Conservation (phyloP, 2,888 invertebrate species). For the Desoria tigrina region DNA sequence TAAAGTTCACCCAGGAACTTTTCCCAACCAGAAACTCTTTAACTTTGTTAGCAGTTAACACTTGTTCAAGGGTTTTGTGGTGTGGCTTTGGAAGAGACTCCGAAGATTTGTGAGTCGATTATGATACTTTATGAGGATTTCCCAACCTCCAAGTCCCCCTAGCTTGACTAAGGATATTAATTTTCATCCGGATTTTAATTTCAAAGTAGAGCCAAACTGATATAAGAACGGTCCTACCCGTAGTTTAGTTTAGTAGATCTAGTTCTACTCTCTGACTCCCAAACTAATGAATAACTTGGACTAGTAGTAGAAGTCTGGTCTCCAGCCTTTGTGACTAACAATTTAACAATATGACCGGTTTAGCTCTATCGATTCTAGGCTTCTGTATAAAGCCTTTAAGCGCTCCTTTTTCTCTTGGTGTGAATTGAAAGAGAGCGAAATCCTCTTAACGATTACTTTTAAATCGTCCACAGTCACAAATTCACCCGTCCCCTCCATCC, state of each 20-base stretch:
- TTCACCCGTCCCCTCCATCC: not conserved
- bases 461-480: slow-evolving; percentile 7
- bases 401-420: not conserved
- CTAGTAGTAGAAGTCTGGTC: not conserved
- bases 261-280: not conserved
- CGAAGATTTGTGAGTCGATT: slow-evolving; percentile 37
- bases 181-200: slow-evolving; percentile 16
- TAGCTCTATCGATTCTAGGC: not conserved
- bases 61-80: slow-evolving; percentile 23
- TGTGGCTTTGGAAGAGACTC: not conserved
- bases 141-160: not conserved
- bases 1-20: too few species aligned
- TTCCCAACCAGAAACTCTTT: slow-evolving; percentile 1
- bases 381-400: not conserved
- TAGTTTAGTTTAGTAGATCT: too few species aligned
- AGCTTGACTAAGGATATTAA: slow-evolving; percentile 8
- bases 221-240: too few species aligned
- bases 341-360: not conserved
- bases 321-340: not conserved
- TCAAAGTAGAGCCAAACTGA: not conserved
- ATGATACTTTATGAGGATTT: slow-evolving; percentile 37
- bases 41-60: slow-evolving; percentile 25
- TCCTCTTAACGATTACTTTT: slow-evolving; percentile 5
- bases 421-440: not conserved
- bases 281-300: not conserved